A percentile compares a stretch with the other conserved stretches of the same genome.
phyloP scores from a whole-genome alignment of 2,113 vertebrate species.

The Upupa epops region DNA sequence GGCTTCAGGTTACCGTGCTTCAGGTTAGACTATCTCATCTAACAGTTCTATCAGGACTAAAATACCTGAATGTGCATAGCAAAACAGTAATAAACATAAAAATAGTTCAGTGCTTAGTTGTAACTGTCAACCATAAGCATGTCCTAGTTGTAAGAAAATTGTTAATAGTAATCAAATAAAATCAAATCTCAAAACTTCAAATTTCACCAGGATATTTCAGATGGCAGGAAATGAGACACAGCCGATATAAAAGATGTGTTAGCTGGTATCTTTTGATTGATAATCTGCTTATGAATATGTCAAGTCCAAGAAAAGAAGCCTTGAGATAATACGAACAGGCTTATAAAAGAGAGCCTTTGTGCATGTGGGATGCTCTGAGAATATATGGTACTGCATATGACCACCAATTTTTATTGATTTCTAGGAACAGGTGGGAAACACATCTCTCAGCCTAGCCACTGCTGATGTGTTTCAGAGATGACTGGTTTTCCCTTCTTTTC shows the following conservation, averaged over 20 bases:
- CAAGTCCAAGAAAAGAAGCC: slow-evolving; percentile 1
- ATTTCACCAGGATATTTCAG: slow-evolving; percentile 23
- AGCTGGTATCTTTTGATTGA: slow-evolving; percentile 31
- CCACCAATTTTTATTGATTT: slow-evolving; percentile 2
- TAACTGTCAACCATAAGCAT: neutral
- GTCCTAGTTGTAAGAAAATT: neutral
- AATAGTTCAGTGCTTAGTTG: neutral
- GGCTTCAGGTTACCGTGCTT: too few relatives aligned
- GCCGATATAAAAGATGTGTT: slow-evolving; percentile 13
- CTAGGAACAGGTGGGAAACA: slow-evolving; percentile 27
- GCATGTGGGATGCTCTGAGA: neutral
- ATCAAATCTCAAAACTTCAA: neutral
- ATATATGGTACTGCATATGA: neutral
- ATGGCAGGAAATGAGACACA: slow-evolving; percentile 43
- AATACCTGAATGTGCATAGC: neutral
- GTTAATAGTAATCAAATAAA: neutral
- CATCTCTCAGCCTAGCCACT: neutral
- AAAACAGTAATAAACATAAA: neutral
- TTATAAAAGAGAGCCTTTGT: slow-evolving; percentile 5
- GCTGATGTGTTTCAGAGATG: neutral
- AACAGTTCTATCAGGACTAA: neutral
- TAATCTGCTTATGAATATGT: slow-evolving; percentile 50
- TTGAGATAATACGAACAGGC: neutral
- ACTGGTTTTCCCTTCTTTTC: neutral
- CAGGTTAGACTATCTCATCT: neutral